Base-by-base conservation (phyloP, 2,888 invertebrate species). In the Prenolepis imparis region DNA sequence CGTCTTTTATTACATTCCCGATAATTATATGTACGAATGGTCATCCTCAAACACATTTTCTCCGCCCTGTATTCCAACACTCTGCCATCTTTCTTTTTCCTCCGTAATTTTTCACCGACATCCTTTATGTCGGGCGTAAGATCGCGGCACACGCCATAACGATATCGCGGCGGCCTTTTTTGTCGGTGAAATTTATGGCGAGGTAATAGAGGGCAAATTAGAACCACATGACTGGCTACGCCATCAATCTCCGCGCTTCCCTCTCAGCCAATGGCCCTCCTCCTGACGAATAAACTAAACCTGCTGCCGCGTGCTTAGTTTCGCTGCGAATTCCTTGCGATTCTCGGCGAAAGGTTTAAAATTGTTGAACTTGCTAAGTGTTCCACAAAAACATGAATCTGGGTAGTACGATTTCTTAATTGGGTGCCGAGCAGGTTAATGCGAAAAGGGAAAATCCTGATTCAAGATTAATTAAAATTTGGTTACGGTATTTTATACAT, bases 201-300 rank as follows among this genome's bases (percentile, higher is more conserved):
- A 88, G 90, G 87, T 92, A 92, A 92, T 92, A 90, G 91, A 91
- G 90, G 91, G 91, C 91, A 91, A 92, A 92, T 92, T 92, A 91
- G 91, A 91, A 91, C 86, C 91, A 91, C 92, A 92, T 91, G 92
- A 91, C 91, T 87, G 90, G 89, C 86, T 88, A 68, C 83, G 82
- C 92, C 91, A 92, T 92, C 90, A 91, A 92, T 92, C 92, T 91
- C 89, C 78, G 74, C 84, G 78, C 61, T 83, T 64, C 77, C 68
- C 74, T 72, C 74, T 78, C 80, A 41, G 41, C 67, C 83, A 52
- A 68, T 73, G 84, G 32, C 68, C 72, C 72, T 84, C 77, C 44
- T 78, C 64, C 32, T 74, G 59, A 77, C 87, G 87, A 89, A 86
- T 88, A 86, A 89, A 89, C 90, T 86, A 70, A 90, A 90, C 85